Evolutionary conservation across 2,113 vertebrate genomes (phyloP).

Genomic region (Pelusios castaneus): DNA sequence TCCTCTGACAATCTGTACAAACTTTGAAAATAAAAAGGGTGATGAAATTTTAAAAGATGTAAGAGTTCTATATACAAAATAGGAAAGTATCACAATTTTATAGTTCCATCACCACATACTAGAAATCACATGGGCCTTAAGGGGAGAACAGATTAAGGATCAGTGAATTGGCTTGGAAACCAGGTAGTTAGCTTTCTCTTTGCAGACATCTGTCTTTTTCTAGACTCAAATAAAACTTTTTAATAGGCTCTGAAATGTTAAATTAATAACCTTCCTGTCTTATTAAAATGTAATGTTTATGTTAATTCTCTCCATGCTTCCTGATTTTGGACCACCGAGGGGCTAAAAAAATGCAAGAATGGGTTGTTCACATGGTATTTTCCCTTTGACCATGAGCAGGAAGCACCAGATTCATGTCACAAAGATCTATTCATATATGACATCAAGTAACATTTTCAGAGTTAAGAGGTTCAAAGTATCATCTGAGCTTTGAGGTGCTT

Average conservation of each 20-base stretch:
- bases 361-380: rapidly evolving
- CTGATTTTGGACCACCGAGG: neutral
- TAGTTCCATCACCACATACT: neutral
- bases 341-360: neutral
- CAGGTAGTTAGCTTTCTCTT: neutral
- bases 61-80: neutral
- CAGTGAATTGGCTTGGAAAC: rapidly evolving
- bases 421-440: neutral
- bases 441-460: neutral
- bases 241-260: neutral
- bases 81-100: neutral
- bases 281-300: neutral
- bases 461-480: neutral
- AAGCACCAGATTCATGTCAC: neutral
- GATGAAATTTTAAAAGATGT: neutral
- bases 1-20: neutral
- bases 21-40: neutral
- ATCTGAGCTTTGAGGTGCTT: neutral
- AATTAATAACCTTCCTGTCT: neutral
- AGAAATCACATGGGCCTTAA: neutral
- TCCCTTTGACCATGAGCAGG: neutral
- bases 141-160: neutral
- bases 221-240: neutral
- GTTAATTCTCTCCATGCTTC: neutral
- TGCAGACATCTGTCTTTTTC: neutral